Percentiles rank a stretch among this genome's conserved stretches.
These are phyloP conservation scores for Tachypleus tridentatus DNA, from an alignment of 1,140 invertebrate genomes.

Conservation along the genomic window DNA sequence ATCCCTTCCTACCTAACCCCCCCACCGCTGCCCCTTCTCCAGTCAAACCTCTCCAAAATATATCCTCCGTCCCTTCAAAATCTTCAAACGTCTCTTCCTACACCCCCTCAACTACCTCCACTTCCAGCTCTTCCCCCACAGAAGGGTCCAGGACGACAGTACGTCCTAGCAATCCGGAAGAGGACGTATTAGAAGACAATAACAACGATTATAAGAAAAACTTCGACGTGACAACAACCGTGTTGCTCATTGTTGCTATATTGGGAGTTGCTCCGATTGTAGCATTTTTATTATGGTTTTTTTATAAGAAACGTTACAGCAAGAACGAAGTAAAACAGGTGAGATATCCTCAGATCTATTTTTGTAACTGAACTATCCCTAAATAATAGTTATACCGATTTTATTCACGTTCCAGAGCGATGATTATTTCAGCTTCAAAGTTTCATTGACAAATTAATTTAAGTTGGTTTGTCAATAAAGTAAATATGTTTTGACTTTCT, in stretches of 20 bases:
- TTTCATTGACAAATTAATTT: no score
- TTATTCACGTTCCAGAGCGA: no score
- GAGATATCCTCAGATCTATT: background rate
- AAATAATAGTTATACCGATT: no score
- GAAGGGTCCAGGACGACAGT: no score
- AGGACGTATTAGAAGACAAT: no score
- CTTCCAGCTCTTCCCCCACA: background rate
- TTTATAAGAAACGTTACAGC: conserved; percentile 32
- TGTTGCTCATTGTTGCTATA: conserved; percentile 25
- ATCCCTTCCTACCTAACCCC: conserved; percentile 14
- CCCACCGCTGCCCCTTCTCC: conserved; percentile 17
- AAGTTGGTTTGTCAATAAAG: no score
- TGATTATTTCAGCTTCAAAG: no score
- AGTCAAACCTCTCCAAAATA: conserved; percentile 15
- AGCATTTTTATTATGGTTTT: conserved; percentile 20
- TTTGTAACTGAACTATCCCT: no score
- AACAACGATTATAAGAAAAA: background rate
- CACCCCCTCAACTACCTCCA: background rate
- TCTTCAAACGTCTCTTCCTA: background rate
- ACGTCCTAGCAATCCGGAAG: no score
- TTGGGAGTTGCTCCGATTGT: conserved; percentile 26
- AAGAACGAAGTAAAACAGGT: conserved; percentile 25
- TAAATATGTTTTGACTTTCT: no score
- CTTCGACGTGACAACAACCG: conserved; percentile 18
- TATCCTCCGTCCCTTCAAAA: conserved; percentile 1